phyloP scores from a whole-genome alignment of 2,888 invertebrate species.

The Psylliodes chrysocephalus region DNA sequence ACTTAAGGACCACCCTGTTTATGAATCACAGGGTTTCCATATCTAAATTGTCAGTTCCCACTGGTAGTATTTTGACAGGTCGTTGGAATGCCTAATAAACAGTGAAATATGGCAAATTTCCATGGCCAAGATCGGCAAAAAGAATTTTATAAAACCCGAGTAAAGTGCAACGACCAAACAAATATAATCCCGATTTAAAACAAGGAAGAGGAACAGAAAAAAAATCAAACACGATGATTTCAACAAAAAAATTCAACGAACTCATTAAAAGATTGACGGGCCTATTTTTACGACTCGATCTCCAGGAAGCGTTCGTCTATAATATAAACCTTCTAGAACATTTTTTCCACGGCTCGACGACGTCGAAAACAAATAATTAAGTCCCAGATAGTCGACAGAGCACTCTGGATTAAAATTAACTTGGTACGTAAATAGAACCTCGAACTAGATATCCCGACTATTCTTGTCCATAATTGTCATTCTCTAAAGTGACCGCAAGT shows the following conservation, averaged over 20 bases:
- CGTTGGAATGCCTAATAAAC: too few species aligned
- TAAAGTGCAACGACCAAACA: too few species aligned
- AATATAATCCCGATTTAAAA: background rate
- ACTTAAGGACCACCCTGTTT: too few species aligned
- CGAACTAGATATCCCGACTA: conserved; percentile 37
- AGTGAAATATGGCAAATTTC: too few species aligned
- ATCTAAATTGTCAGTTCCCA: too few species aligned
- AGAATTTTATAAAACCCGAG: too few species aligned
- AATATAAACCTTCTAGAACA: conserved; percentile 10
- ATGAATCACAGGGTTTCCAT: too few species aligned
- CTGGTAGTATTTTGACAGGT: too few species aligned
- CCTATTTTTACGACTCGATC: conserved; percentile 1
- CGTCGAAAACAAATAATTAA: conserved; percentile 25
- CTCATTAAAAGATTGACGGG: conserved; percentile 6
- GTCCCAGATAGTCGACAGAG: conserved; percentile 21
- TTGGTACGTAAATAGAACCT: conserved; percentile 24
- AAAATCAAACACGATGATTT: background rate
- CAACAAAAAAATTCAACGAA: background rate
- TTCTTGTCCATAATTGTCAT: conserved; percentile 46
- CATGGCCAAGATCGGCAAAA: too few species aligned
- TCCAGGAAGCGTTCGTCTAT: conserved; percentile 2
- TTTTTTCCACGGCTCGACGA: conserved; percentile 18
- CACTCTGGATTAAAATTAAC: conserved; percentile 27
- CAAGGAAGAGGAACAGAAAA: background rate
- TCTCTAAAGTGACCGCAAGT: conserved; percentile 31